Evolutionary conservation across 1,140 invertebrate genomes (phyloP), one percentile per base, ranked within the genome.

Genomic region (Liolophura sinensis): DNA sequence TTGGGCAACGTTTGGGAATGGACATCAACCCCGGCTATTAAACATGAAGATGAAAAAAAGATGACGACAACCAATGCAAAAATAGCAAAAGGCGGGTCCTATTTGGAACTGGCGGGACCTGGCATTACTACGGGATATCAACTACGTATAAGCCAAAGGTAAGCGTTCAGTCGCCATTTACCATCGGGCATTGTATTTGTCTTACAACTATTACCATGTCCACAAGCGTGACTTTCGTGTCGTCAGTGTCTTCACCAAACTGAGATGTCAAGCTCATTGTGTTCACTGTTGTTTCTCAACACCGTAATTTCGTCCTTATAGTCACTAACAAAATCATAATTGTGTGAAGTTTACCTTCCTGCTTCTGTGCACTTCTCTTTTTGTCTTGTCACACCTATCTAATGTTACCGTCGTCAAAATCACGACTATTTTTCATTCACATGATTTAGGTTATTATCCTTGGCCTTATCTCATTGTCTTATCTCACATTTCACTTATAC

Each of bases 1-100:
- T 14, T 82, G 14, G 83, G 83, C 0, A 85, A 85, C 67, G 75
- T 76, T 1, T 85, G 83, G 83, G 83, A 85, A 66, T 85, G 83
- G 83, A 82, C 79, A 3, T 15, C 58, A 25, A 66, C 65, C 0
- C 24, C 60, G 18, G 75, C 75, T 56, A 71, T 64, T 25, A 68
- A 75, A 22, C 60, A 71, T 14, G 31, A 67, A 1, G 62, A 75
- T 50, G 62, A 58, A 15, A 62, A 60, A 1, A 49, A 72, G 24
- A 59, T 70, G 9, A 73, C 75, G 62, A 62, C 67, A 9, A 27
- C 55, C n/a, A 70, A 40, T 40, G 31, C 70, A 68, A 71, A 65
- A 52, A 65, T 72, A 16, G 66, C 77, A 14, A 78, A 74, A 55
- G 77, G 77, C 0, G 75, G 75, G 1, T 78, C 75, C 1, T 77